Evolutionary conservation across 2,888 invertebrate genomes (phyloP), one percentile per base, ranked within the genome.

Genomic region (Adineta ricciae): DNA sequence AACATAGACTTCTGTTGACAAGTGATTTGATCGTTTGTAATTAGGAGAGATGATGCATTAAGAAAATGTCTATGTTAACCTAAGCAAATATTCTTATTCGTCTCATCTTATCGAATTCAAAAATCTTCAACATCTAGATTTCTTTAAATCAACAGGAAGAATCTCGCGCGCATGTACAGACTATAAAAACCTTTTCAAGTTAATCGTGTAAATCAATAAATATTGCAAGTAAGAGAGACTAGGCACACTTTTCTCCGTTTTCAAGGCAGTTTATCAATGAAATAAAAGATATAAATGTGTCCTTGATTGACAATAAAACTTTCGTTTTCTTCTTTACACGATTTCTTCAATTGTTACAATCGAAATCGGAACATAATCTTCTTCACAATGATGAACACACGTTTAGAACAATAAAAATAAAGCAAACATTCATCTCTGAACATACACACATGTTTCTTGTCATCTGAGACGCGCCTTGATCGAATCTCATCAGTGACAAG

Each of bases 1-100:
- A 64, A 64, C 64, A 64, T 64, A 64, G 64, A 64, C 64, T 64
- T 64, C 16, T 64, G 64, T 64, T 64, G 64, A 64, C 64, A 64
- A 64, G 64, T 64, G 64, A 64, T 36, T 64, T 27, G 64, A 64
- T 64, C 64, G 64, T 32, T 64, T 64, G 32, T 64, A 64, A 64
- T 64, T 64, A 19, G 32, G 64, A 64, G 32, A 32, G 64, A 64
- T 64, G 19, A 19, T 64, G 64, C 32, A 64, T 64, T 64, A 64
- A 64, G 32, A 16, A 64, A 64, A 64, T 64, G 64, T 32, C 64
- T 64, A 32, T 64, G 64, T 64, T 32, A 19, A 64, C 32, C 64
- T 64, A 64, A 16, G 32, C 32, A 64, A 64, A 64, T 64, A 64
- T 64, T 64, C 14, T 7, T 50, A 19, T 64, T 64, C 32, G 64